Conservation (phyloP, 2,113 vertebrate species). For the Gymnobelideus leadbeateri region DNA sequence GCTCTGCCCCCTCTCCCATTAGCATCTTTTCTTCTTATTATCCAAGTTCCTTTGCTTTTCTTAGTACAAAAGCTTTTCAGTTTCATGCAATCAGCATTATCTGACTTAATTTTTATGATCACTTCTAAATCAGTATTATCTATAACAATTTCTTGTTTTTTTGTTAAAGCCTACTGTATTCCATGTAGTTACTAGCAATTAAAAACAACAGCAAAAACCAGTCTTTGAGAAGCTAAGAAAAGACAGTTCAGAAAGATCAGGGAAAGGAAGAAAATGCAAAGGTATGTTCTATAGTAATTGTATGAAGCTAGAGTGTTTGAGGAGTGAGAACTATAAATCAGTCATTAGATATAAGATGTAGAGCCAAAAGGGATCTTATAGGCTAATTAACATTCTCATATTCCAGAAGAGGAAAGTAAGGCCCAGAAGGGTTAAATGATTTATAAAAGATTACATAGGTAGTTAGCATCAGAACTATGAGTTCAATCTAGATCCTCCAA, state of each 20-base stretch:
- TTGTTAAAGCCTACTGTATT: background rate
- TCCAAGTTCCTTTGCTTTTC: too few relatives aligned
- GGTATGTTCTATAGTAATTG: background rate
- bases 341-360: background rate
- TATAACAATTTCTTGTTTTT: background rate
- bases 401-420: background rate
- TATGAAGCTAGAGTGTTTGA: background rate
- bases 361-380: background rate
- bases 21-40: background rate
- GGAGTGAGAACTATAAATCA: background rate
- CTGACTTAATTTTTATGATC: background rate
- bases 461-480: background rate
- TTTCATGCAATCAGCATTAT: background rate
- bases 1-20: background rate
- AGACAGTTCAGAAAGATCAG: background rate
- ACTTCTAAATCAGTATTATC: background rate
- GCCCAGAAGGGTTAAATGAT: background rate
- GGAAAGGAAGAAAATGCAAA: background rate
- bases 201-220: background rate
- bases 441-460: background rate
- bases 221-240: background rate
- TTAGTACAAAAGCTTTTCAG: background rate
- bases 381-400: background rate
- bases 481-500: background rate
- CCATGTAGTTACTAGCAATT: background rate